Evolutionary conservation across 2,113 vertebrate species (phyloP).

Genomic region (Mystacornis crossleyi): DNA sequence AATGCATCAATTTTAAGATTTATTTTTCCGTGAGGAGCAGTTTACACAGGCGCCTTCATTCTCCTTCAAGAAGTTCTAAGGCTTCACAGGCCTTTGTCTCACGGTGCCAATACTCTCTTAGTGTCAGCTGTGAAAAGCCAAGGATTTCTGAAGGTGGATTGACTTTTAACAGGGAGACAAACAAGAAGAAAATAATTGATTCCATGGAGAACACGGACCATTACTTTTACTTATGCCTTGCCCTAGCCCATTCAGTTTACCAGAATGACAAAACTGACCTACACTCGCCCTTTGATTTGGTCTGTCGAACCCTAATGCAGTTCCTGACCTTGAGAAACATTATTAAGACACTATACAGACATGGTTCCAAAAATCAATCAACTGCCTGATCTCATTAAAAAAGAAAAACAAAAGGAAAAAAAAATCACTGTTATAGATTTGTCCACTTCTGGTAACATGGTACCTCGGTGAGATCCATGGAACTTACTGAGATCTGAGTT

Average conservation of each 20-base stretch:
- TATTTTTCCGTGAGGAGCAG: background rate
- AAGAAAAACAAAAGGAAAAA: fast-evolving
- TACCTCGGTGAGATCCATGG: background rate
- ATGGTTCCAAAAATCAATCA: background rate
- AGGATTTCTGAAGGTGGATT: background rate
- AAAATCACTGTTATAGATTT: background rate
- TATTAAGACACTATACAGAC: background rate
- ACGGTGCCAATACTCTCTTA: background rate
- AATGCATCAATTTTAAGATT: background rate
- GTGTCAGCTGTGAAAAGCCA: background rate
- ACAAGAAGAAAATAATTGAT: background rate
- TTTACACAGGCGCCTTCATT: background rate
- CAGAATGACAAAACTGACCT: background rate
- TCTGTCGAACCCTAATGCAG: background rate
- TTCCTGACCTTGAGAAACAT: background rate
- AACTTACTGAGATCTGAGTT: background rate
- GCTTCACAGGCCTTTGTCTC: background rate
- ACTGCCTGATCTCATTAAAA: background rate
- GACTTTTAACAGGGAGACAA: background rate
- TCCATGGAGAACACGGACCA: background rate
- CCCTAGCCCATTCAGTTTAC: background rate
- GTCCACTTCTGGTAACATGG: background rate
- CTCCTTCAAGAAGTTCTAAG: background rate
- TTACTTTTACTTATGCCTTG: background rate
- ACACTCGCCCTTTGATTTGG: background rate